Conservation (phyloP, 2,888 invertebrate species). For the Trachelus tabidus region DNA sequence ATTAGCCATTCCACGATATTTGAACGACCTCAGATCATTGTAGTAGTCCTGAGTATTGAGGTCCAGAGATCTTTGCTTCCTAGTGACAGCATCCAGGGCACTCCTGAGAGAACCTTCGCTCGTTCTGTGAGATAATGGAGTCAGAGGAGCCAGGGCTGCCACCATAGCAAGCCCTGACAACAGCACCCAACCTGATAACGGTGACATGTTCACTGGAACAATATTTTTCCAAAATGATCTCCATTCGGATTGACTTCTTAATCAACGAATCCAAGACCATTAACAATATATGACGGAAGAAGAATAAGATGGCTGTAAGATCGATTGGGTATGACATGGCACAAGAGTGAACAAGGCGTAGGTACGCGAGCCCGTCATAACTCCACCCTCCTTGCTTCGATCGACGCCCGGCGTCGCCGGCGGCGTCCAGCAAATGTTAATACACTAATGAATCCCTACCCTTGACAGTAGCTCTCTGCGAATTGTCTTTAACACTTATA, state of each 20-base stretch:
- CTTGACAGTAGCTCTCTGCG: background rate
- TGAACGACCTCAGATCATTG: slow-evolving; percentile 49
- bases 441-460: background rate
- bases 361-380: background rate
- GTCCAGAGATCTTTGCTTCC: slow-evolving; percentile 64
- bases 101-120: slow-evolving; percentile 65
- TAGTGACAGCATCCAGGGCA: slow-evolving; percentile 66
- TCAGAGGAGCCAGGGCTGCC: slow-evolving; percentile 22
- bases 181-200: slow-evolving; percentile 40
- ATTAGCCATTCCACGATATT: slow-evolving; percentile 37
- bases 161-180: slow-evolving; percentile 33
- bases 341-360: background rate
- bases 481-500: too few species aligned
- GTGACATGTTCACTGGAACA: slow-evolving; percentile 6
- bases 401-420: background rate
- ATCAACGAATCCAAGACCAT: background rate
- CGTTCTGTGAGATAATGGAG: slow-evolving; percentile 36
- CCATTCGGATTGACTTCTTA: background rate
- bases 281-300: background rate
- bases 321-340: background rate
- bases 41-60: slow-evolving; percentile 48
- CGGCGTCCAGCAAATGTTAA: background rate
- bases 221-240: slow-evolving; percentile 5
- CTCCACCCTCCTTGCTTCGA: background rate
- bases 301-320: background rate